Evolutionary conservation across 2,888 invertebrate genomes (phyloP), one percentile per base, ranked within the genome.

Genomic region (Orthosia incerta): DNA sequence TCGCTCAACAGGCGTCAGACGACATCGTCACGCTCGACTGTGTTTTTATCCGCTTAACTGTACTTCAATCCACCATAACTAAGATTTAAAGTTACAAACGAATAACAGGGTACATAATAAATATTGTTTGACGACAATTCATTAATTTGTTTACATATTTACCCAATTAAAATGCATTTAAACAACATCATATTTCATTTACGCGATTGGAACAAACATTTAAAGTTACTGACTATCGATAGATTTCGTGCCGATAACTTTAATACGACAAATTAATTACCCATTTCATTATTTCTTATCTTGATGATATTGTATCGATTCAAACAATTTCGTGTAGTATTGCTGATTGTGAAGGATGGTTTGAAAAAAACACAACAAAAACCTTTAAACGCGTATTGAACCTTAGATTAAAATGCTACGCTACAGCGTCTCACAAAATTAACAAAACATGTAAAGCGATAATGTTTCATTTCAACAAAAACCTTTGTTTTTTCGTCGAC

Each of bases 1-100:
- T 86, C 85, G 91, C 91, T 90, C 89, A 88, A 87, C 92, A 89
- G 91, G 91, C 92, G 89, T 92, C 91, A 86, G 92, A 91, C 94
- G 92, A 92, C 91, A 77, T 74, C 90, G 93, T 93, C 91, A 94
- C 89, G 93, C 90, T 91, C 87, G 82, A 89, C 89, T 88, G 86
- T 81, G 73, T 82, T 80, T 84, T 79, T 77, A 79, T 79, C 68
- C 56, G 61, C 53, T 62, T 78, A 85, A 76, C 86, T 76, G 76
- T 83, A 80, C 76, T 72, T 80, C 53, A 46, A 68, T 71, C 65
- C 46, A 73, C 70, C 59, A 56, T 71, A 68, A 81, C 59, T 74
- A 53, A n/a, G 48, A 56, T 63, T 74, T 80, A 16, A 59, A 59
- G 39, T 53, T 53, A 48, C 11, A 59, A 75, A 53, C 57, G 20